Conservation (phyloP, 2,797 vertebrate genomes). For the Ctenopoma multispine region DNA sequence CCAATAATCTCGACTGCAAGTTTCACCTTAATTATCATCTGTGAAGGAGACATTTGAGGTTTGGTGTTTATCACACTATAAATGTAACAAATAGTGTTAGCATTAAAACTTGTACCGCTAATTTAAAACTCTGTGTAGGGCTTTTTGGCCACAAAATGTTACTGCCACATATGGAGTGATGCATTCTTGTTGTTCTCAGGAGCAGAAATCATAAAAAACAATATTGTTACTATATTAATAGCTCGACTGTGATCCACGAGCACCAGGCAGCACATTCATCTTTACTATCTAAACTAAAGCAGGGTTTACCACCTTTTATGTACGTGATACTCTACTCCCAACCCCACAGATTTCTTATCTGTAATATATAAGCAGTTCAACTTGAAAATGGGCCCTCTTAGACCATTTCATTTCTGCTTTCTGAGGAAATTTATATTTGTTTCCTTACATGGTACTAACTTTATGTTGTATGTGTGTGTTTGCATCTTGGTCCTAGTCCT, state of each 20-base stretch:
- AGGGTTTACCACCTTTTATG: background rate
- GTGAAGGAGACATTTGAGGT: slow-evolving; percentile 22
- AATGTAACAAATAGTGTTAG: background rate
- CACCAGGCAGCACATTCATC: background rate
- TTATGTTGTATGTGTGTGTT: slow-evolving; percentile 15
- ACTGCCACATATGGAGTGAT: slow-evolving; percentile 11
- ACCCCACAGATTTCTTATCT: background rate
- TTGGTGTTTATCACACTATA: slow-evolving; percentile 33
- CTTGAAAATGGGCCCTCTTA: too few species aligned
- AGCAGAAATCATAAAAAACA: background rate
- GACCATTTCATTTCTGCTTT: too few species aligned
- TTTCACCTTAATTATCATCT: slow-evolving; percentile 32
- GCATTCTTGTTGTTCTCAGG: background rate
- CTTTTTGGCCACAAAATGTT: background rate
- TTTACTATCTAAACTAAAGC: background rate
- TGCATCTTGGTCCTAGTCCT: slow-evolving; percentile 84
- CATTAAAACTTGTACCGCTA: slow-evolving; percentile 31
- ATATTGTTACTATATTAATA: background rate
- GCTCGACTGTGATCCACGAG: background rate
- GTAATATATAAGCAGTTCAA: background rate
- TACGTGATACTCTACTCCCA: background rate
- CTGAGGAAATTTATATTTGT: too few species aligned
- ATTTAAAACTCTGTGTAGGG: slow-evolving; percentile 20
- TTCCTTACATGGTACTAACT: background rate
- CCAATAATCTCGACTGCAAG: slow-evolving; percentile 15